Evolutionary conservation across 2,888 invertebrate species (phyloP), one percentile per base, ranked within the genome.

Genomic region (Lasioglossum pauxillum): DNA sequence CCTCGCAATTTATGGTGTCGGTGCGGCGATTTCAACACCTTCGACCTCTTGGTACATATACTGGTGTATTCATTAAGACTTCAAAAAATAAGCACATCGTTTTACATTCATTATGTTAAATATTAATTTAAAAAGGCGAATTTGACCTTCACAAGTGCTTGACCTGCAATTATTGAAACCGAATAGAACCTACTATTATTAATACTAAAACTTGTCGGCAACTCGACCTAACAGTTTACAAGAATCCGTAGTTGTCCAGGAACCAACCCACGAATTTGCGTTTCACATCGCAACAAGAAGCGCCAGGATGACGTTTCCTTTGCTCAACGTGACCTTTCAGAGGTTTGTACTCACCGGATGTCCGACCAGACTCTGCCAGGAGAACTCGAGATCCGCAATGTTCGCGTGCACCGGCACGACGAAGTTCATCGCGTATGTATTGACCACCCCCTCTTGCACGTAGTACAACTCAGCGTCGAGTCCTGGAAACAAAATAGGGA

Each of bases 371-470:
- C 97, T 97, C 94, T 98, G 97, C 98, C 98, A 98, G 93, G 98
- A 97, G 95, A 98, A 98, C 95, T 97, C 97, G 91, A 98, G 96
- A 94, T 98, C 97, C 38, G 97, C 97, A 88, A 98, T 97, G 93
- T 97, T 97, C 4, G 97, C 97, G 35, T 97, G 97, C 73, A 98
- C 97, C 4, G 97, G 98, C 46, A 98, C 97, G 89, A 97, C 97
- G 95, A 98, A 98, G 93, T 97, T 97, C 95, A 98, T 97, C 8
- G 98, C 98, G 94, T 98, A 98, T 82, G 97, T 97, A 95, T 98
- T 98, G 91, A 98, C 97, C 84, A 97, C 97, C 46, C 98, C 98
- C 93, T 98, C 97, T 87, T 97, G 96, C 23, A 98, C 98, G 95
- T 98, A 98, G 95, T 97, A 98, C 90, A 98, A 94, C 94, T 97